A percentile compares a stretch with the other conserved stretches of the same genome.
Conservation (phyloP, 2,888 invertebrate genomes). For the Phorcus lineatus region DNA sequence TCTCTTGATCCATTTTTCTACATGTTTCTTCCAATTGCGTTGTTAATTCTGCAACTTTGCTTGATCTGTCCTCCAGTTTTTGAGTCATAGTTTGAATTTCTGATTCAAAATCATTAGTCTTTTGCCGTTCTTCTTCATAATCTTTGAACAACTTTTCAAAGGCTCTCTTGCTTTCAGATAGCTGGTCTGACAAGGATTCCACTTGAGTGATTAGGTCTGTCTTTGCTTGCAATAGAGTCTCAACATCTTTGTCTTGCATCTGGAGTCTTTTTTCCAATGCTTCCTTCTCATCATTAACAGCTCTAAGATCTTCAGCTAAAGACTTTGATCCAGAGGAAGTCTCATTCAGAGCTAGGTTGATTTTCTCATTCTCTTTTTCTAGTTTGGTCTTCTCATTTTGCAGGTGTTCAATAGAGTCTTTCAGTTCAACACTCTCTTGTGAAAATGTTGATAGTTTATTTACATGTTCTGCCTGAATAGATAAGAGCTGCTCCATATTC, state of each 20-base stretch:
- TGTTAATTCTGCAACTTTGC: too few species aligned
- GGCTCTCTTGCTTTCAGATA: too few species aligned
- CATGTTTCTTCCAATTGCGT: too few species aligned
- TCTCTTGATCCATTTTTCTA: too few species aligned
- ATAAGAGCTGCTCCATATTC: neutral
- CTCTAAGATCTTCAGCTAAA: neutral
- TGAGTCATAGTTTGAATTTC: too few species aligned
- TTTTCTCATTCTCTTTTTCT: neutral
- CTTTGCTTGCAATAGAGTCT: neutral
- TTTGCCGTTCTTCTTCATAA: neutral
- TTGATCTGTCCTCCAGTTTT: too few species aligned
- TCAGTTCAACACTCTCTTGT: neutral
- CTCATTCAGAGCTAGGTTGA: neutral
- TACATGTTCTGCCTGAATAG: too few species aligned
- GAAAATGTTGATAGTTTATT: too few species aligned
- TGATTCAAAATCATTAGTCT: neutral
- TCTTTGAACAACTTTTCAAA: neutral
- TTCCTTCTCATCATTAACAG: neutral
- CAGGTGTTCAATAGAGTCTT: neutral
- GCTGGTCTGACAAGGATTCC: too few species aligned
- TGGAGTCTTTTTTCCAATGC: neutral
- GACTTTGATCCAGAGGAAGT: neutral
- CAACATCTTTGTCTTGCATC: neutral
- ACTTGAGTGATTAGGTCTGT: neutral
- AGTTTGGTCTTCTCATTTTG: neutral